phyloP scores from a whole-genome alignment of 2,888 invertebrate genomes.

The Nasonia oneida region DNA sequence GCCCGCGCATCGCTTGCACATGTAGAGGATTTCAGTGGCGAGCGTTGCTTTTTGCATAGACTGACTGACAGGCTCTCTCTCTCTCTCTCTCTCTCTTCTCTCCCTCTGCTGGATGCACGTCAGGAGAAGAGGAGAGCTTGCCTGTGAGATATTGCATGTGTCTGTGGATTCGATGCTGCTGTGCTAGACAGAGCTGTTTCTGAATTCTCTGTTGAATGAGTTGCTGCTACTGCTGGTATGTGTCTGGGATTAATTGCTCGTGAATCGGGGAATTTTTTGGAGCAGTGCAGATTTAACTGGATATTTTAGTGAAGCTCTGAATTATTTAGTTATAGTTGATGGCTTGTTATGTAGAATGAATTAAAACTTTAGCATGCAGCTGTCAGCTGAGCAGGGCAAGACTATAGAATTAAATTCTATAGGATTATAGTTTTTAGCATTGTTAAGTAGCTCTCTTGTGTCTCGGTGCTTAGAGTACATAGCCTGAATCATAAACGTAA shows the following conservation, averaged over 20 bases:
- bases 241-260: background rate
- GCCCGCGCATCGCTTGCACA: background rate
- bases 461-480: background rate
- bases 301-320: background rate
- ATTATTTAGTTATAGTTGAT: background rate
- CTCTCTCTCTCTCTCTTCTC: no score
- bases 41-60: slow-evolving; percentile 5
- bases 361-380: no score
- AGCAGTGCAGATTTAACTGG: background rate
- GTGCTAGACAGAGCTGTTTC: background rate
- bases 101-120: background rate
- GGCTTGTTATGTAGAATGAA: background rate
- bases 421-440: background rate
- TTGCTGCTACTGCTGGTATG: background rate
- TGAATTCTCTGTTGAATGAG: background rate
- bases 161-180: background rate
- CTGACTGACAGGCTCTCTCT: background rate
- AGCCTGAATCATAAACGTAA: background rate
- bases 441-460: background rate
- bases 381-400: no score
- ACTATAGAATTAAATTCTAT: no score
- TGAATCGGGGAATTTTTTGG: background rate
- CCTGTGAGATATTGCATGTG: background rate
- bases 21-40: background rate
- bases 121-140: background rate